Conservation (phyloP, 2,113 vertebrate species). For the Trichechus manatus region DNA sequence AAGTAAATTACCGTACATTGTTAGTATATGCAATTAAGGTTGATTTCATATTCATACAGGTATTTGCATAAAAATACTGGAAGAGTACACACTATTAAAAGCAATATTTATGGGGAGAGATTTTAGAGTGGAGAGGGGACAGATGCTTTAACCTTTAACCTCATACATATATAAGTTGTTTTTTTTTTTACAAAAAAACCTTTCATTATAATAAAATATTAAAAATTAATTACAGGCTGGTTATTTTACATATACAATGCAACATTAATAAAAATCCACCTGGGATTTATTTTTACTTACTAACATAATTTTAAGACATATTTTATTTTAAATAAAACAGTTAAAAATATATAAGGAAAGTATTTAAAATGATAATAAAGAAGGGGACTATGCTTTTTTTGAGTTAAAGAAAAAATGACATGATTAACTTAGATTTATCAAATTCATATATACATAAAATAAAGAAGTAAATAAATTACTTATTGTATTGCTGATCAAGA, state of each 20-base stretch:
- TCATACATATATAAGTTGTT: neutral
- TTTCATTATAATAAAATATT: conserved; percentile 22
- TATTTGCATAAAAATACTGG: neutral
- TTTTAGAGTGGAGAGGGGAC: neutral
- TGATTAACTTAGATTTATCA: neutral
- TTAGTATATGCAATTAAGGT: neutral
- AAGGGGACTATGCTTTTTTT: neutral
- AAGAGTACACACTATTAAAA: neutral
- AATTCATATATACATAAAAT: neutral
- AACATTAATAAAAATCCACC: neutral
- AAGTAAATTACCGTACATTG: neutral
- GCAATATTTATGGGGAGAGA: neutral
- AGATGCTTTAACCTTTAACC: neutral
- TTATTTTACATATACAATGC: neutral
- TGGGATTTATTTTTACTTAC: neutral
- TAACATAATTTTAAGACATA: neutral
- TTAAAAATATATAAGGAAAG: neutral
- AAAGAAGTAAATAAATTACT: neutral
- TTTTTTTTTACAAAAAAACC: neutral
- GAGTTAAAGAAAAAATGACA: neutral
- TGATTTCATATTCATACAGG: neutral
- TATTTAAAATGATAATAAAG: neutral
- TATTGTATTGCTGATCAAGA: neutral
- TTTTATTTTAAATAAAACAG: neutral
- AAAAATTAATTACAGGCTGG: neutral